phyloP scores from a whole-genome alignment of 2,888 invertebrate species.

The Eupsilia transversa region DNA sequence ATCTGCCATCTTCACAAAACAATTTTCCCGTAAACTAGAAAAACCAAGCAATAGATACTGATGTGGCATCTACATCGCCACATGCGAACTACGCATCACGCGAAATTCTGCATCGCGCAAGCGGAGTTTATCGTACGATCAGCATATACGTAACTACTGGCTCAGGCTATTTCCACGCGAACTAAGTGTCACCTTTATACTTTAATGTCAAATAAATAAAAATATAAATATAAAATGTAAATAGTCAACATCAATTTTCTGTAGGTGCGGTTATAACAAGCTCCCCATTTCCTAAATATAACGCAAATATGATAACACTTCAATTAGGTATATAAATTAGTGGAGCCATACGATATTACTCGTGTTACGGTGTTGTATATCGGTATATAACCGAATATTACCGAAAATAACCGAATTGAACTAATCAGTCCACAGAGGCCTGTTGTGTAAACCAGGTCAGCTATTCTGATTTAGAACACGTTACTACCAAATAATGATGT shows the following conservation, averaged over 20 bases:
- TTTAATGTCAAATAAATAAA: too few relatives aligned
- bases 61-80: too few relatives aligned
- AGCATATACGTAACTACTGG: too few relatives aligned
- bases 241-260: constrained; percentile 11
- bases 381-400: constrained; percentile 14
- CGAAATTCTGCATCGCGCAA: too few relatives aligned
- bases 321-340: constrained; percentile 24
- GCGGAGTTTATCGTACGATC: too few relatives aligned
- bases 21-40: not conserved
- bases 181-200: too few relatives aligned
- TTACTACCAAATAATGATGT: constrained; percentile 18
- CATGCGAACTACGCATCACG: too few relatives aligned
- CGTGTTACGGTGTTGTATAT: not conserved
- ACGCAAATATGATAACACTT: constrained; percentile 11
- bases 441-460: constrained; percentile 40
- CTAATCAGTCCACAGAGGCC: constrained; percentile 29
- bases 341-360: not conserved
- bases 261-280: not conserved
- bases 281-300: not conserved
- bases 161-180: too few relatives aligned
- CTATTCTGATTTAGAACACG: constrained; percentile 26
- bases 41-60: not conserved
- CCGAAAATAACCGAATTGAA: constrained; percentile 15
- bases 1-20: not conserved
- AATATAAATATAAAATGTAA: too few relatives aligned